Evolutionary conservation across 2,888 invertebrate species (phyloP).

Genomic region (Pegoplata infirma): DNA sequence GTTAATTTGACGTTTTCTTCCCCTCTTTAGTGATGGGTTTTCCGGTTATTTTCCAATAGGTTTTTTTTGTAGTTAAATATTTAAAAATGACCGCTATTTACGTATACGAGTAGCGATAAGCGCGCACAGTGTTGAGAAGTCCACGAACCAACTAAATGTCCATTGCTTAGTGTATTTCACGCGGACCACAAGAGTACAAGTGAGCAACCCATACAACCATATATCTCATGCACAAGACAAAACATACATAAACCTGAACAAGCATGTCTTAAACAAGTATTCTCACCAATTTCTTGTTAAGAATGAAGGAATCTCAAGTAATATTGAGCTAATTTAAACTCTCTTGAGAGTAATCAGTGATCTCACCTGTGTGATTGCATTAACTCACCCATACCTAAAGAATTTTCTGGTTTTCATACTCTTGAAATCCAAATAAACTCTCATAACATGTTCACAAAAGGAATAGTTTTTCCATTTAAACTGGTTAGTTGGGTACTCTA

Average conservation of each 20-base stretch:
- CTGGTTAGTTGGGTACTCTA: constrained; percentile 50
- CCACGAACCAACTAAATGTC: constrained; percentile 79
- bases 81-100: constrained; percentile 60
- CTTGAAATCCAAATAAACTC: constrained; percentile 12
- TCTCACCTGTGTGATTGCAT: constrained; percentile 22
- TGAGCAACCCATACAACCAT: constrained; percentile 30
- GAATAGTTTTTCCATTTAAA: constrained; percentile 30
- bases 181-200: constrained; percentile 74
- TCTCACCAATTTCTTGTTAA: neutral
- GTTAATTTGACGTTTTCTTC: neutral
- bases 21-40: neutral
- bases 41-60: constrained; percentile 29
- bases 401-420: neutral
- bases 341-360: constrained; percentile 31
- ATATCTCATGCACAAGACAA: constrained; percentile 16
- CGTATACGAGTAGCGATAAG: constrained; percentile 64
- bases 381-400: constrained; percentile 14
- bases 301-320: neutral
- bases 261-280: neutral
- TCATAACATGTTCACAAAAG: constrained; percentile 47
- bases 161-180: constrained; percentile 76
- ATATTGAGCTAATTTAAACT: constrained; percentile 19
- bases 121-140: constrained; percentile 79
- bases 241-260: neutral
- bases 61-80: constrained; percentile 25